These are phyloP conservation scores for Mimas tiliae DNA, from an alignment of 2,888 invertebrate species.

Conservation along the genomic window DNA sequence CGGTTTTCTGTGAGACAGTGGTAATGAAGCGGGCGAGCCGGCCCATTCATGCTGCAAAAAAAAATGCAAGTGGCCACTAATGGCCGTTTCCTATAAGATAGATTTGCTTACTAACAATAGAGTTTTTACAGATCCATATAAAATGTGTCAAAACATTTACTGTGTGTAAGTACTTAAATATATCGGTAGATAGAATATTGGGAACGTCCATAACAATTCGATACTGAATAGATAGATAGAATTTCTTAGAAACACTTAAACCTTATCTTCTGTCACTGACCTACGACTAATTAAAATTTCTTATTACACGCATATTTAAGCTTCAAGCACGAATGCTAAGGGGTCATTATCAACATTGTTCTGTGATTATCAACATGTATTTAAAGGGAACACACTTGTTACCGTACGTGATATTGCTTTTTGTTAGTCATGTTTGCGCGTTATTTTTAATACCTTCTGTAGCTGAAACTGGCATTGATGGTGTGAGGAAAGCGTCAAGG, in stretches of 20 bases:
- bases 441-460: constrained; percentile 7
- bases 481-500: constrained; percentile 70
- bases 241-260: constrained; percentile 32
- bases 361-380: constrained; percentile 61
- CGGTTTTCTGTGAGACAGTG: too few species aligned
- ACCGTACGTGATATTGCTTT: not conserved
- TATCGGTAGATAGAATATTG: too few species aligned
- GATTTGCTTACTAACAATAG: too few species aligned
- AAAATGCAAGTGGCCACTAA: too few species aligned
- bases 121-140: too few species aligned
- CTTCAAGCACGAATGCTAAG: not conserved
- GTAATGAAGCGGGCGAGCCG: too few species aligned
- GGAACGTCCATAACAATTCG: too few species aligned
- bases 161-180: too few species aligned
- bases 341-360: constrained; percentile 49
- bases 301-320: not conserved
- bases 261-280: constrained; percentile 69
- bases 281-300: constrained; percentile 53
- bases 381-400: constrained; percentile 32
- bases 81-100: too few species aligned
- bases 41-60: too few species aligned
- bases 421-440: not conserved
- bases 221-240: too few species aligned
- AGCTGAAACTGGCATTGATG: constrained; percentile 56
- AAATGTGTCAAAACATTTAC: too few species aligned